Evolutionary conservation across 2,888 invertebrate species (phyloP), one percentile per base, ranked within the genome.

Genomic region (Petrophora chlorosata): DNA sequence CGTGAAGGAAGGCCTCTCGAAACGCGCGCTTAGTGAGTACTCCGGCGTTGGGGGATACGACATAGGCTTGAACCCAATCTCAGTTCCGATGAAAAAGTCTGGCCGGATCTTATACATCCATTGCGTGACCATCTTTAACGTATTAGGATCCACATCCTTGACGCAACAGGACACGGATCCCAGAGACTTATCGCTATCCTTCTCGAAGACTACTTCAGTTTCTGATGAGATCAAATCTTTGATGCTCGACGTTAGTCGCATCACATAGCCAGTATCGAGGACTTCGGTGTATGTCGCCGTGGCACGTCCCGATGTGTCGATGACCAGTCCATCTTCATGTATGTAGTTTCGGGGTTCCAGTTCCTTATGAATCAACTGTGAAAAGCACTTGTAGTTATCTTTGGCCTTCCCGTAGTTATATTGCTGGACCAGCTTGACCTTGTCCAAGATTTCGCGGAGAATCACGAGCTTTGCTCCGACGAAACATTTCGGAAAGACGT

Each of bases 401-500:
- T 77, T 85, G 0, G 84, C 68, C 52, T 76, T 82, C 2, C 86
- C 86, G 44, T 76, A 87, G 57, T 81, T 85, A 65, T 90, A 90
- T 35, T 87, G 80, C 61, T 90, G 90, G 12, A 82, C 74, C 9
- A 90, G 56, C 52, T 82, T 87, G 22, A 90, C 83, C 47, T 76
- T 85, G 36, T 88, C 79, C 65, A 85, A 62, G 39, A 89, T 65
- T 56, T 85, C 83, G 32, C 88, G 70, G 36, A 82, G 58, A 14
- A 89, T 67, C 5, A 80, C 63, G 9, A 89, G 68, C 59, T 76
- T 85, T 12, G 89, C 80, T 17, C 90, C 90, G 41, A 82, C 72
- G 55, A 90, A 90, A 57, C 89, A 90, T 59, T 72, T 72, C 5
- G 90, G 90, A 46, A 90, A 90, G 5, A 87, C 84, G 52, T 60